Percentiles rank a stretch among this genome's conserved stretches.
Evolutionary conservation across 1,140 invertebrate species (phyloP).

Genomic region (Drosophila nannoptera): DNA sequence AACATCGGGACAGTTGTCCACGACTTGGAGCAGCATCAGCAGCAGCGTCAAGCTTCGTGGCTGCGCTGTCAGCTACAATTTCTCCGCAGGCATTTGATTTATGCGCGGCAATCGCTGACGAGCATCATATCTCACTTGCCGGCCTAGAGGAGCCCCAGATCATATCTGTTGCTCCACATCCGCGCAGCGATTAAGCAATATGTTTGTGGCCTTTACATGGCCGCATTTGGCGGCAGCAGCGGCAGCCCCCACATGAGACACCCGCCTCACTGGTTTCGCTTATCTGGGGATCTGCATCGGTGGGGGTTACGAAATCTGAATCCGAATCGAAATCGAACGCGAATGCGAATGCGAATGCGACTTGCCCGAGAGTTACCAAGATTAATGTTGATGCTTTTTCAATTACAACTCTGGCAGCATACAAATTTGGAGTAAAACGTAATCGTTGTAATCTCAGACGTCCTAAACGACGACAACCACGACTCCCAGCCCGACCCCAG

Average conservation of each 20-base stretch:
- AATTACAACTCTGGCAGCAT: conserved; percentile 78
- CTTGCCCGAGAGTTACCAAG: conserved; percentile 65
- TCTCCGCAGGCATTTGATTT: conserved; percentile 68
- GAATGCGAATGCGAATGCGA: conserved; percentile 28
- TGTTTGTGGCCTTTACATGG: conserved; percentile 45
- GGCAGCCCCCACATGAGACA: conserved; percentile 60
- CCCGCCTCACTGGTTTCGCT: conserved; percentile 52
- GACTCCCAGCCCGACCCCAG: conserved; percentile 17
- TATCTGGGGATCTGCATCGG: conserved; percentile 37
- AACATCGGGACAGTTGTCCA: conserved; percentile 67
- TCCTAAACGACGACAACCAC: conserved; percentile 69
- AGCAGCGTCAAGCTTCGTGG: conserved; percentile 38
- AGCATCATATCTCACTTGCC: conserved; percentile 65
- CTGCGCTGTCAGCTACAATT: conserved; percentile 64
- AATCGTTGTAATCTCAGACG: conserved; percentile 78
- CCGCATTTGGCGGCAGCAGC: conserved; percentile 18
- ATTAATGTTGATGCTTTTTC: conserved; percentile 79
- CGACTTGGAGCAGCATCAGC: conserved; percentile 1
- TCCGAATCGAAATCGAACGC: conserved; percentile 38
- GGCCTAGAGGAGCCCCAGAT: conserved; percentile 9
- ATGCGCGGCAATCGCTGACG: conserved; percentile 59
- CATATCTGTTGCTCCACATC: conserved; percentile 53
- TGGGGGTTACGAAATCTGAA: conserved; percentile 54
- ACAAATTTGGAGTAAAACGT: conserved; percentile 78
- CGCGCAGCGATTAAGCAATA: conserved; percentile 66